Evolutionary conservation across 2,797 vertebrate genomes (phyloP).

Genomic region (Pelochelys cantorii): DNA sequence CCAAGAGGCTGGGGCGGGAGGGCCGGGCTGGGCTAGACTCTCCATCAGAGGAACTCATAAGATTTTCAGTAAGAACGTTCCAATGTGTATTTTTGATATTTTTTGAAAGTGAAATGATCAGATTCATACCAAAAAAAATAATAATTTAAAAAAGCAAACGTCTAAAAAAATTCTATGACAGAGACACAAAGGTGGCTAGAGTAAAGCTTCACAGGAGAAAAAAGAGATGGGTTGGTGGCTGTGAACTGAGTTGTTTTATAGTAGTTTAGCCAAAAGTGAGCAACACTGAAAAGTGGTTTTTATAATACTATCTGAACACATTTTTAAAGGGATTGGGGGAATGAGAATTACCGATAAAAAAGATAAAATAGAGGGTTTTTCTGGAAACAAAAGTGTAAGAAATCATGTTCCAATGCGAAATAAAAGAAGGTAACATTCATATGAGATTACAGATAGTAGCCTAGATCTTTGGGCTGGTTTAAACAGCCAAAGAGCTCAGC

Average conservation of each 20-base stretch:
- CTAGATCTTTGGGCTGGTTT: neutral
- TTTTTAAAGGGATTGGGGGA: neutral
- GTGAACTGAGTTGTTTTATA: neutral
- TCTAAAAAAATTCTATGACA: neutral
- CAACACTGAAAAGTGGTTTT: neutral
- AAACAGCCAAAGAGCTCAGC: neutral
- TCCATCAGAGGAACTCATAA: too few relatives aligned
- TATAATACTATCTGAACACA: neutral
- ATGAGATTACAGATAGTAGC: neutral
- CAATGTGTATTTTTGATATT: too few relatives aligned
- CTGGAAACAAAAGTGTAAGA: neutral
- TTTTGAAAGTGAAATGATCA: neutral
- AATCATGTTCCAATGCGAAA: neutral
- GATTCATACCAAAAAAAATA: neutral
- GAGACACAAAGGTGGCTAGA: neutral
- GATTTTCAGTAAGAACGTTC: too few relatives aligned
- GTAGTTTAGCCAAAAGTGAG: neutral
- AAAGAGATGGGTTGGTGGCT: neutral
- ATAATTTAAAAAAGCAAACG: neutral
- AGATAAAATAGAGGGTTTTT: neutral
- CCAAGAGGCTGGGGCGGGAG: too few relatives aligned
- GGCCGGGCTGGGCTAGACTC: too few relatives aligned
- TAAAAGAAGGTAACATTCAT: neutral
- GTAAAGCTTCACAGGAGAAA: neutral
- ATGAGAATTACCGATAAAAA: neutral